phyloP scores from a whole-genome alignment of 2,113 vertebrate genomes.

The Ammodytes marinus region DNA sequence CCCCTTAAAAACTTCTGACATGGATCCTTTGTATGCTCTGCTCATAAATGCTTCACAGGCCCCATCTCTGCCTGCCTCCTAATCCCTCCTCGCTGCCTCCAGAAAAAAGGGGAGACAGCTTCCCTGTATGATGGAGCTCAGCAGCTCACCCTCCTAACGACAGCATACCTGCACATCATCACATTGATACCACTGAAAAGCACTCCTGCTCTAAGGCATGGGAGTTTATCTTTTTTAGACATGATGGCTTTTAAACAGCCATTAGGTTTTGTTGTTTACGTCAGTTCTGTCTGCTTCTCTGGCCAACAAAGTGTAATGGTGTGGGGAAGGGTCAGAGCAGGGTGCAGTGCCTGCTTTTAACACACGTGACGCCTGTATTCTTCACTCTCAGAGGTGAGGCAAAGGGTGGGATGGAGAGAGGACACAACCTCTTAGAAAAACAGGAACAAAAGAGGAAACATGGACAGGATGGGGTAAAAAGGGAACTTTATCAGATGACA shows the following conservation, averaged over 20 bases:
- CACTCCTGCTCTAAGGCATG: conserved; percentile 64
- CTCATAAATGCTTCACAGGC: conserved; percentile 73
- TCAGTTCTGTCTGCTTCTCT: conserved; percentile 71
- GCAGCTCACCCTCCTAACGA: conserved; percentile 46
- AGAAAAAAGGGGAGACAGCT: conserved; percentile 70
- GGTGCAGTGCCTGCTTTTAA: conserved; percentile 65
- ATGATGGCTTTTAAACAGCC: conserved; percentile 84
- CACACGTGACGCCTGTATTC: conserved; percentile 49
- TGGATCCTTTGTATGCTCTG: conserved; percentile 53
- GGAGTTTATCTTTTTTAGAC: conserved; percentile 79
- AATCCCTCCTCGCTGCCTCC: conserved; percentile 63
- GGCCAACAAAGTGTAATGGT: conserved; percentile 50
- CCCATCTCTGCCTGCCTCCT: conserved; percentile 72
- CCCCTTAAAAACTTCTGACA: conserved; percentile 52
- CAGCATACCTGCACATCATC: conserved; percentile 84
- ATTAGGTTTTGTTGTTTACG: conserved; percentile 82
- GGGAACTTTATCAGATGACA: conserved; percentile 44
- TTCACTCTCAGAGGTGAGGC: conserved; percentile 60
- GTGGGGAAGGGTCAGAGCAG: conserved; percentile 27
- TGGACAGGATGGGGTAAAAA: neutral
- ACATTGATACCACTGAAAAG: conserved; percentile 67
- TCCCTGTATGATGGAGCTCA: conserved; percentile 50
- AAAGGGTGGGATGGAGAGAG: neutral
- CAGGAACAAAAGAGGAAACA: conserved; percentile 25
- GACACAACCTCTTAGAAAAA: conserved; percentile 17